A percentile compares a stretch with the other conserved stretches of the same genome.
phyloP scores from a whole-genome alignment of 2,113 vertebrate species.

The Propithecus coquereli region DNA sequence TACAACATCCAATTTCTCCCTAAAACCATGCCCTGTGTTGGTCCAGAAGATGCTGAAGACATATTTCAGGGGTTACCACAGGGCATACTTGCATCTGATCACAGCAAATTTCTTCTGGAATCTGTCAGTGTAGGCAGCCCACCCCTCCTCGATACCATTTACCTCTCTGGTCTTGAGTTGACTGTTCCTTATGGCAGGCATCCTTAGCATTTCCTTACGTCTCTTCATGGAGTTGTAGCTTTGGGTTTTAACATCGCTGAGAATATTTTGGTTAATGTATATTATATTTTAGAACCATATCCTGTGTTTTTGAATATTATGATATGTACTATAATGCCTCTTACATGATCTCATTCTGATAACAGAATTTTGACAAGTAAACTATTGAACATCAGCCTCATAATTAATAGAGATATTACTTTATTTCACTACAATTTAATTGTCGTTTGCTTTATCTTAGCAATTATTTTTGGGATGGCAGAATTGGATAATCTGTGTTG shows the following conservation, averaged over 20 bases:
- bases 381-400: not conserved
- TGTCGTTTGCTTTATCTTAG: constrained; percentile 3
- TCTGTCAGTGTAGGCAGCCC: too few relatives aligned
- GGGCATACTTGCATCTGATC: not conserved
- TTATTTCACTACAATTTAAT: constrained; percentile 41
- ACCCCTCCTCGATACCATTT: not conserved
- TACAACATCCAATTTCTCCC: not conserved
- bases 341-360: not conserved
- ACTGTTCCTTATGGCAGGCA: not conserved
- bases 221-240: not conserved
- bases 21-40: not conserved
- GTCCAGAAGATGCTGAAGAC: not conserved
- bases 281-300: not conserved
- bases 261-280: not conserved
- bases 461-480: not conserved
- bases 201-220: not conserved
- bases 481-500: constrained; percentile 33
- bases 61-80: not conserved
- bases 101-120: not conserved
- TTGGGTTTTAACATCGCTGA: not conserved
- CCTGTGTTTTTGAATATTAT: not conserved
- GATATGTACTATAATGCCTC: not conserved
- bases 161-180: not conserved
- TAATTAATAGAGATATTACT: constrained; percentile 28
- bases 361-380: not conserved